Conservation (phyloP, 2,113 vertebrate species). For the Dolichotis patagonum region DNA sequence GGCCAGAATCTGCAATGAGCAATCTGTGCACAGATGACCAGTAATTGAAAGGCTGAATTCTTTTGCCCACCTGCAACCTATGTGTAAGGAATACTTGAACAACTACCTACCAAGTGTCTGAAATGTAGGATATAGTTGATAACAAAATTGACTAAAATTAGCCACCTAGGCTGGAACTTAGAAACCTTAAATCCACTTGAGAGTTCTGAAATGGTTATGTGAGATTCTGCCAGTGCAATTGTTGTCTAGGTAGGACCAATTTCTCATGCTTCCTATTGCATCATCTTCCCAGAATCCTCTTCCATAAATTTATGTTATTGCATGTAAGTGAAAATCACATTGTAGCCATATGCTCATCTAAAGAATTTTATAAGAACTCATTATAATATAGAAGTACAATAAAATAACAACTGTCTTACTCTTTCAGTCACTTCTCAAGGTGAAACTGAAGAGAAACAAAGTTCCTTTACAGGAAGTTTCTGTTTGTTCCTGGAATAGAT, state of each 20-base stretch:
- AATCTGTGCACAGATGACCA: neutral
- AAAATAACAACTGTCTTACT: neutral
- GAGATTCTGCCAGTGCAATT: neutral
- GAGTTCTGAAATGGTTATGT: neutral
- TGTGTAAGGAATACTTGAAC: neutral
- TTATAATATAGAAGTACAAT: neutral
- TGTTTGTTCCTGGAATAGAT: constrained; percentile 55
- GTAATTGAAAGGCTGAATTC: neutral
- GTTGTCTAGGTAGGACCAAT: too few relatives aligned
- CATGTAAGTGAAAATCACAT: neutral
- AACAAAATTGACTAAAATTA: neutral
- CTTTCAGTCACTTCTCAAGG: neutral
- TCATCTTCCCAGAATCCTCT: neutral
- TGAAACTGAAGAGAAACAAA: constrained; percentile 45
- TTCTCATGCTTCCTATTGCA: neutral
- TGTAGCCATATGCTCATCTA: neutral
- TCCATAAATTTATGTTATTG: neutral
- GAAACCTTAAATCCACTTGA: neutral
- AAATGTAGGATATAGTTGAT: neutral
- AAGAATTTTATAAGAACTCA: constrained; percentile 32
- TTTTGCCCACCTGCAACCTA: neutral
- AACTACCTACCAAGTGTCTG: neutral
- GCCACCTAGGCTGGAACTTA: neutral
- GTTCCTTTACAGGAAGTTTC: neutral
- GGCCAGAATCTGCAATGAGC: neutral